Conservation (phyloP, 1,140 invertebrate genomes). For the Fopius arisanus region DNA sequence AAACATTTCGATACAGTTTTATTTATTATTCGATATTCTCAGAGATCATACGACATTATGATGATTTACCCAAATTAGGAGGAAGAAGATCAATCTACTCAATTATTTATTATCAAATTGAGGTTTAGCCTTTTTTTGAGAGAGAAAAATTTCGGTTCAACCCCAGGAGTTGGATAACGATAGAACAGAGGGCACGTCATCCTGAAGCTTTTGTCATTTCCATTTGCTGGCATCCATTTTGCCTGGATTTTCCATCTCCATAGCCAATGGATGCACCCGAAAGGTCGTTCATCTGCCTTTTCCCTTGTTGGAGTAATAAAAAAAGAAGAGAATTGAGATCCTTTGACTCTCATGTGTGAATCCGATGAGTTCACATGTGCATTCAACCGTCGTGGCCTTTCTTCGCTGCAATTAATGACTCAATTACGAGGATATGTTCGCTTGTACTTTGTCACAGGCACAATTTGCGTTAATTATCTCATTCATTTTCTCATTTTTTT, state of each 20-base stretch:
- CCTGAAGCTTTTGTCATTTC: background rate
- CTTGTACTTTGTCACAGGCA: background rate
- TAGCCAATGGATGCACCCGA: background rate
- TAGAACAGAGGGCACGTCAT: background rate
- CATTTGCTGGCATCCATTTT: background rate
- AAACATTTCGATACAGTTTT: too few relatives aligned
- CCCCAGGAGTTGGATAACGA: background rate
- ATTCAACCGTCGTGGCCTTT: background rate
- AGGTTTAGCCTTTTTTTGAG: too few relatives aligned
- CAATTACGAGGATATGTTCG: background rate
- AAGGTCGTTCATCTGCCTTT: background rate
- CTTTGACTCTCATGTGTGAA: background rate
- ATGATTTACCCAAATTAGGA: too few relatives aligned
- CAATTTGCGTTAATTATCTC: background rate
- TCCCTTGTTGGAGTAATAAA: too few relatives aligned
- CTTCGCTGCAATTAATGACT: background rate
- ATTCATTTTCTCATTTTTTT: background rate
- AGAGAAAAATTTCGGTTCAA: too few relatives aligned
- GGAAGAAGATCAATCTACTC: too few relatives aligned
- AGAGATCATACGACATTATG: too few relatives aligned
- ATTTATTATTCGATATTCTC: too few relatives aligned
- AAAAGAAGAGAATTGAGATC: too few relatives aligned
- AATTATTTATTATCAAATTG: too few relatives aligned
- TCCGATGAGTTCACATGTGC: background rate
- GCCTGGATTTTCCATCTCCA: background rate